Conservation (phyloP, 1,140 invertebrate species). For the Thaumatotibia leucotreta region DNA sequence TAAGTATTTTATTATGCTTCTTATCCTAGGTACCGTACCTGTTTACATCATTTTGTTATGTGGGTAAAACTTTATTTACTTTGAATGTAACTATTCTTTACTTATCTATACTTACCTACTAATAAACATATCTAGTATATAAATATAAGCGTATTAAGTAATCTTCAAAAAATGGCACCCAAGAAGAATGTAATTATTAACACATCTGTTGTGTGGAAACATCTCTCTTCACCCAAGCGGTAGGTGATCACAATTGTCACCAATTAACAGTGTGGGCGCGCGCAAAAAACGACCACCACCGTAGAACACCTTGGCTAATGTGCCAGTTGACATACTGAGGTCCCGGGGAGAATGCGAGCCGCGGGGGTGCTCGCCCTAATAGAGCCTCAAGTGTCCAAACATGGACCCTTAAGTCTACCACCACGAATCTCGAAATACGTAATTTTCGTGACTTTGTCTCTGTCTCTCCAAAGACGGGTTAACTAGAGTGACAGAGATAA, state of each 20-base stretch:
- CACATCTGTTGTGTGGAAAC: constrained; percentile 59
- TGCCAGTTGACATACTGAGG: constrained; percentile 59
- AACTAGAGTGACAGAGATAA: no score
- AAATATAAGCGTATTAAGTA: neutral
- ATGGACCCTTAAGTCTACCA: no score
- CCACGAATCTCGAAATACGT: no score
- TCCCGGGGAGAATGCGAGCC: constrained; percentile 43
- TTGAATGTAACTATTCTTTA: no score
- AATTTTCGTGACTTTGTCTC: no score
- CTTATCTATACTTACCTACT: no score
- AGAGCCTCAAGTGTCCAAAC: constrained; percentile 54
- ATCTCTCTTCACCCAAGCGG: constrained; percentile 60
- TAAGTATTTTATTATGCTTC: no score
- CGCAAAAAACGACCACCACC: constrained; percentile 64
- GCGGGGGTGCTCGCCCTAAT: constrained; percentile 52
- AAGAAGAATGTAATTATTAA: constrained; percentile 25
- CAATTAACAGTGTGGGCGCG: constrained; percentile 56
- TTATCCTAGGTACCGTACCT: no score
- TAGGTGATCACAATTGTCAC: constrained; percentile 68
- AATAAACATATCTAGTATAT: no score
- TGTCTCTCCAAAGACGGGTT: no score
- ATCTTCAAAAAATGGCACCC: neutral
- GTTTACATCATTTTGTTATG: no score
- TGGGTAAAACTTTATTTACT: no score
- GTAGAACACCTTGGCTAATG: constrained; percentile 69